A percentile compares a stretch with the other conserved stretches of the same genome.
phyloP scores from a whole-genome alignment of 92 coral and sea anemone species.

The Parazoanthus atlanticus region DNA sequence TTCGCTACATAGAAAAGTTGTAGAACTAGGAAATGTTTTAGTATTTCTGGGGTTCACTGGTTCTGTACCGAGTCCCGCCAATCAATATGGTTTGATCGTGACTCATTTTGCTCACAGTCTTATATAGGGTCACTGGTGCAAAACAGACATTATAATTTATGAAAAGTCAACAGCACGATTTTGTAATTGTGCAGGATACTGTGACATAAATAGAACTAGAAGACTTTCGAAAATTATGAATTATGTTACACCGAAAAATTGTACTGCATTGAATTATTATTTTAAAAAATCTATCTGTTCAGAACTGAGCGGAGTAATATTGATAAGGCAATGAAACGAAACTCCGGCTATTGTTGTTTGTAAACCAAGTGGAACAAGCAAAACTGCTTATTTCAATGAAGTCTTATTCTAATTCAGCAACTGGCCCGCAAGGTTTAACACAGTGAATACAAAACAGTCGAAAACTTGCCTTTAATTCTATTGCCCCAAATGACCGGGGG shows the following conservation, averaged over 20 bases:
- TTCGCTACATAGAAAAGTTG: not conserved
- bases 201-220: not conserved
- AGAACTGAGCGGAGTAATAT: not conserved
- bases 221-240: not conserved
- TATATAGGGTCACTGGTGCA: slow-evolving; percentile 10
- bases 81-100: not conserved
- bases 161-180: not conserved
- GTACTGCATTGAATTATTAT: not conserved
- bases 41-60: not conserved
- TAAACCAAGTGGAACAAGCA: slow-evolving; percentile 28
- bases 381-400: no score
- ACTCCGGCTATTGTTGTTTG: not conserved
- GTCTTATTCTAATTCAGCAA: not conserved
- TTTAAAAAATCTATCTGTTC: no score
- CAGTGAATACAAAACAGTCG: not conserved
- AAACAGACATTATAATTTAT: not conserved
- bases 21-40: not conserved
- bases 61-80: not conserved
- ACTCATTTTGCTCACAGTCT: not conserved
- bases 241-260: not conserved
- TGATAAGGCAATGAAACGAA: no score
- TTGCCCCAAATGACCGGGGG: no score
- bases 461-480: not conserved
- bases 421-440: no score
- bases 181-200: not conserved